Evolutionary conservation across 2,888 invertebrate species (phyloP), one percentile per base, ranked within the genome.

Genomic region (Sthenelais limicola): DNA sequence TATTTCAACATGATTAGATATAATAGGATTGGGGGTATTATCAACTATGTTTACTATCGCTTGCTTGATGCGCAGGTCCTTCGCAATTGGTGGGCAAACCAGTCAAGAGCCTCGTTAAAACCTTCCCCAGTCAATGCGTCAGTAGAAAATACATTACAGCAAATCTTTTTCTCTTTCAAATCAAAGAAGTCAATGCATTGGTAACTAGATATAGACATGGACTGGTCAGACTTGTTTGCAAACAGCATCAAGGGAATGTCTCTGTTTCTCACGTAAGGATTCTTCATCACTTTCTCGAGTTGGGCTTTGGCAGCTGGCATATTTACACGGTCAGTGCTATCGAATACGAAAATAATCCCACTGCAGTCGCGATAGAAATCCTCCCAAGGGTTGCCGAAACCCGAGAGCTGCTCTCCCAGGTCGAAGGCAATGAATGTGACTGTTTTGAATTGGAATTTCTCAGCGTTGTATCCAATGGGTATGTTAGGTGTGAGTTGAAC

Each of bases 231-330:
- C 90, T 98, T 98, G 89, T 98, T 98, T 38, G 96, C 96, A 85
- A 96, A 92, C 87, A 98, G 94, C 9, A 98, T 90, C 75, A 98
- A 92, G 0, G 98, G 97, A 74, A 95, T 89, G 79, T 92, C 91
- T 18, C 72, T 71, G 7, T 93, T 91, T n/a, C 28, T 62, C 0
- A 94, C 94, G 15, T 69, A 66, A 0, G 75, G 75, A 90, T 97
- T 96, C 80, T 94, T 92, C 68, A 97, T 89, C 82, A 97, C 88
- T 84, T 95, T 91, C 85, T 95, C 94, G 81, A 98, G 86, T 89
- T 98, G 97, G 87, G 97, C 96, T 84, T 94, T 94, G 0, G 94
- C 95, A 56, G 97, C 96, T 79, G 96, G 95, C 76, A 97, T 90
- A 74, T 97, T 90, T 82, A 97, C 90, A 68, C 85, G 83, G 87